Evolutionary conservation across 2,113 vertebrate species (phyloP).

Genomic region (Meriones unguiculatus): DNA sequence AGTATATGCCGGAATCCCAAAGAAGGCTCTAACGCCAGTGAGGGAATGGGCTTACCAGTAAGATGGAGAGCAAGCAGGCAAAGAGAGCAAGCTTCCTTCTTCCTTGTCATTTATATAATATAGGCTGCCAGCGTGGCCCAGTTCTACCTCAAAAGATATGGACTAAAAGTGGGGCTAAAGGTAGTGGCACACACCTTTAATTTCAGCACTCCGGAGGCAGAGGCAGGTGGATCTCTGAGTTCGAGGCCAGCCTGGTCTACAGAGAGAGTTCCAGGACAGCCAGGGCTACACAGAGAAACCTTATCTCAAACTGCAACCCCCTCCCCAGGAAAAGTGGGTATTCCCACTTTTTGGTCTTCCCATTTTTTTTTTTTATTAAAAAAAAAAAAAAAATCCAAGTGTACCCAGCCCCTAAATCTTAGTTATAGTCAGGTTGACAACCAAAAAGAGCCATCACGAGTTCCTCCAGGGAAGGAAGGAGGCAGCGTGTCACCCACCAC

Average conservation of each 20-base stretch:
- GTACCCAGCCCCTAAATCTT: not conserved
- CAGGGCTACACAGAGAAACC: too few species aligned
- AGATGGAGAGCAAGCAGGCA: not conserved
- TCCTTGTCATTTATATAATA: not conserved
- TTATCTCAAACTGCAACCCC: too few species aligned
- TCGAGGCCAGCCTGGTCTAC: too few species aligned
- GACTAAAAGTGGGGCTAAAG: not conserved
- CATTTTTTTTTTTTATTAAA: not conserved
- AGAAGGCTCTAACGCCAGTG: not conserved
- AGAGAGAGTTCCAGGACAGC: too few species aligned
- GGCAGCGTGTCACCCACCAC: slow-evolving; percentile 82
- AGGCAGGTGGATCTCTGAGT: too few species aligned
- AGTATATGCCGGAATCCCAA: not conserved
- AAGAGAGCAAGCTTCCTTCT: not conserved
- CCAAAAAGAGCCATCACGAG: slow-evolving; percentile 14
- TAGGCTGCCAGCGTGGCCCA: not conserved
- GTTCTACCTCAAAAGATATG: not conserved
- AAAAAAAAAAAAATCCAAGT: not conserved
- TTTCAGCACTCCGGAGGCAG: too few species aligned
- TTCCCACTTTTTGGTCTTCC: too few species aligned
- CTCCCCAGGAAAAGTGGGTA: not conserved
- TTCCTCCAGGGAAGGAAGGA: slow-evolving; percentile 85
- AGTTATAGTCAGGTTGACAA: not conserved
- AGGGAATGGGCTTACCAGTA: not conserved
- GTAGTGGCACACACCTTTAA: too few species aligned